Conservation (phyloP, 2,888 invertebrate genomes). For the Liodrosophila aerea region DNA sequence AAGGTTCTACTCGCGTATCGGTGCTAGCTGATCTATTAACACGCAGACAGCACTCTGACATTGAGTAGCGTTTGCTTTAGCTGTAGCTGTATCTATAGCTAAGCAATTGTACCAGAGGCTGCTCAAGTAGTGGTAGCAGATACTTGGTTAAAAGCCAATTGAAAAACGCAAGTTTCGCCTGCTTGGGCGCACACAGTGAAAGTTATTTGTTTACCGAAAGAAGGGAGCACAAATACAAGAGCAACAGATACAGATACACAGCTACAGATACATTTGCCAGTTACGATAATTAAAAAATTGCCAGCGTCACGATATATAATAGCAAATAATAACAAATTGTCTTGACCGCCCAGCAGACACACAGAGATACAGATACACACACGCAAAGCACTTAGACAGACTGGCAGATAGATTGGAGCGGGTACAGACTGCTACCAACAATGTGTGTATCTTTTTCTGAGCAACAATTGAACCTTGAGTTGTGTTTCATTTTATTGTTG, state of each 20-base stretch:
- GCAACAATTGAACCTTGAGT: conserved; percentile 71
- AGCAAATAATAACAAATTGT: conserved; percentile 73
- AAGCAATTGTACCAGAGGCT: too few relatives aligned
- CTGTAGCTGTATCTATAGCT: too few relatives aligned
- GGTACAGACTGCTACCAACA: not conserved
- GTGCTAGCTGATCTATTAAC: conserved; percentile 33
- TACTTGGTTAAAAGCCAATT: conserved; percentile 27
- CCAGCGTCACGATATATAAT: conserved; percentile 72
- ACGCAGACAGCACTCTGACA: conserved; percentile 23
- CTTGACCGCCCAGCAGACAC: conserved; percentile 49
- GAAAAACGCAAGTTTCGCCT: conserved; percentile 43
- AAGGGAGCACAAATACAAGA: conserved; percentile 28
- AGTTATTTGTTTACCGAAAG: conserved; percentile 31
- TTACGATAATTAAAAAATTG: conserved; percentile 69
- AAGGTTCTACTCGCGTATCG: conserved; percentile 51
- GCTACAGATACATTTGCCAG: conserved; percentile 33
- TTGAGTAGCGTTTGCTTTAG: conserved; percentile 20
- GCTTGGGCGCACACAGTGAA: conserved; percentile 53
- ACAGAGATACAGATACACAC: conserved; percentile 9
- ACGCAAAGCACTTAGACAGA: conserved; percentile 9
- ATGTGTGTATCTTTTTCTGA: conserved; percentile 26
- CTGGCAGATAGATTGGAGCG: not conserved
- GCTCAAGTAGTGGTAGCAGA: too few relatives aligned
- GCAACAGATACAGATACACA: conserved; percentile 28
- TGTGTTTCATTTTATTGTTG: conserved; percentile 13